These are phyloP conservation scores for Trichoplusia ni DNA, from an alignment of 1,140 invertebrate species.

Conservation along the genomic window DNA sequence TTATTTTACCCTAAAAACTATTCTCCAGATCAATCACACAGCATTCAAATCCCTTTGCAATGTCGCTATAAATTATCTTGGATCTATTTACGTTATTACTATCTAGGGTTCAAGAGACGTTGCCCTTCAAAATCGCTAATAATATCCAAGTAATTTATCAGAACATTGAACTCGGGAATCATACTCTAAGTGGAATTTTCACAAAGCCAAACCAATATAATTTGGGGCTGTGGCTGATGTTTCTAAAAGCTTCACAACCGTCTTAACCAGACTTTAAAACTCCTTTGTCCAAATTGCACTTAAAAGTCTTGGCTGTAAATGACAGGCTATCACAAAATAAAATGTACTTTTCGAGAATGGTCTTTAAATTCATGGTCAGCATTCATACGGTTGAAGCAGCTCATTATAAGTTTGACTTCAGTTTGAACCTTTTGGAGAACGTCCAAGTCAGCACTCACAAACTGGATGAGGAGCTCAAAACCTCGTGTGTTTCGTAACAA, in stretches of 20 bases:
- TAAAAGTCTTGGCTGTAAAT: background rate
- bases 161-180: slow-evolving; percentile 18
- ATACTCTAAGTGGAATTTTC: too few relatives aligned
- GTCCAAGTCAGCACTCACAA: slow-evolving; percentile 4
- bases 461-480: background rate
- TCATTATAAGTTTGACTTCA: slow-evolving; percentile 17
- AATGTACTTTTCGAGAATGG: background rate
- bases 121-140: slow-evolving; percentile 25
- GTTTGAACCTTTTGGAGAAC: slow-evolving; percentile 2
- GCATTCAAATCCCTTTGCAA: too few relatives aligned
- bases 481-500: slow-evolving; percentile 8
- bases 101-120: slow-evolving; percentile 13
- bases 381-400: slow-evolving; percentile 1
- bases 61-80: background rate
- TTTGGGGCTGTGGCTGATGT: too few relatives aligned
- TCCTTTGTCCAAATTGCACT: background rate
- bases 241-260: too few relatives aligned
- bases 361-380: background rate
- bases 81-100: slow-evolving; percentile 14
- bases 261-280: background rate
- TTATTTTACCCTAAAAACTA: too few relatives aligned
- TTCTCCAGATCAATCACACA: too few relatives aligned
- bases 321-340: background rate
- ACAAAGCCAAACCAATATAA: too few relatives aligned
- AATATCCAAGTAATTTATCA: slow-evolving; percentile 10